Base-by-base conservation (phyloP, 2,797 vertebrate genomes). In the Triplophysa yarkandensis region DNA sequence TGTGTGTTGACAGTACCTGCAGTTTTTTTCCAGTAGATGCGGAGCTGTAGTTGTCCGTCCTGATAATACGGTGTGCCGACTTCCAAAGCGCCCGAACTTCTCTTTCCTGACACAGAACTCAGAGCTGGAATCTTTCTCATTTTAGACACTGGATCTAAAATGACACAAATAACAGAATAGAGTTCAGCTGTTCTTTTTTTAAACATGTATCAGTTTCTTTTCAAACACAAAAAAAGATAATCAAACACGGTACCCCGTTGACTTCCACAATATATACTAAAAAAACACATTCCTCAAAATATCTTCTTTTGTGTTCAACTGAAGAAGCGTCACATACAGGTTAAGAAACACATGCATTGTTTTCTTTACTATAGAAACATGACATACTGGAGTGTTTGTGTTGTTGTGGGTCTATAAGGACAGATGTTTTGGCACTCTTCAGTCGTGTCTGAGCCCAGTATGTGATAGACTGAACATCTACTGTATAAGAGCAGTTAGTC, bases 1-100 rank as follows among this genome's bases (percentile, higher is more conserved):
- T n/a, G 43, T 46, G n/a, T 21, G n/a, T 9, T 46, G 30, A 30
- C 19, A 25, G 27, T 87, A 98, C 96, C 96, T 92, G 92, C 90
- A 1, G 91, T 89, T 83, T 95, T 97, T 84, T 98, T 98, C 97
- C 96, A 98, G 89, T 98, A 97, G 71, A 98, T 88, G 72, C 95
- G 96, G 83, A 95, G 93, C 83, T 98, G 97, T 71, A 98, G 94
- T 68, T 93, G 93, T 84, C 88, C 90, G 57, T 98, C 94, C 79
- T 96, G 94, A 87, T 94, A 97, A 88, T 96, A 97, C 11, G 95
- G 96, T 1, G 92, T 89, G 76, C 97, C 96, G 2, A 97, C 89
- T 86, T 97, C 96, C 23, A 98, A 89, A 39, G 93, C 91, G 65
- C 91, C 91, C 4, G 89, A 58, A 0, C 91, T 85, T 71, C 91